phyloP scores from a whole-genome alignment of 2,797 vertebrate genomes.

The Aphelocoma californica region DNA sequence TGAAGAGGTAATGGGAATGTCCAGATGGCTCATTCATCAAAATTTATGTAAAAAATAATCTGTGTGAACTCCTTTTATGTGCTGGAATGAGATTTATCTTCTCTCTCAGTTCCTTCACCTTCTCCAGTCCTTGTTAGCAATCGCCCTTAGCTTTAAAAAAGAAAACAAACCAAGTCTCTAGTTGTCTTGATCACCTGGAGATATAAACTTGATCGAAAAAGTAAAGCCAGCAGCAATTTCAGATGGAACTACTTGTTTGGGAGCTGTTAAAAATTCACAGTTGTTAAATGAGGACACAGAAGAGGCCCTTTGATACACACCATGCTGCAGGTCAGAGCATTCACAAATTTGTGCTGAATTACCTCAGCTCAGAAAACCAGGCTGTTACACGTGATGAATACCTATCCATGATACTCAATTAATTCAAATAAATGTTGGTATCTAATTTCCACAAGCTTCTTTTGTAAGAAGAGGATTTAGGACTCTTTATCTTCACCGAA shows the following conservation, averaged over 20 bases:
- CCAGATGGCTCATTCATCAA: background rate
- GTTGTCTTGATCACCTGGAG: background rate
- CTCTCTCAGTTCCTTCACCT: background rate
- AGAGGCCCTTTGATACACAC: background rate
- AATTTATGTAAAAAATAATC: background rate
- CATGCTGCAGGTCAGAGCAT: background rate
- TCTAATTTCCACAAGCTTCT: background rate
- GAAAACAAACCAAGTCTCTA: background rate
- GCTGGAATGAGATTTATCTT: background rate
- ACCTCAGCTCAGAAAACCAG: background rate
- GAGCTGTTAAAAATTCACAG: background rate
- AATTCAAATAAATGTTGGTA: background rate
- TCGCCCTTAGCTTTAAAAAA: background rate
- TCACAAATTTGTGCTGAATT: background rate
- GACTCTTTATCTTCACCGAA: background rate
- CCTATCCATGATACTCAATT: background rate
- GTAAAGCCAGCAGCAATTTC: background rate
- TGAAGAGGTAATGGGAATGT: background rate
- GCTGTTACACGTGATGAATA: background rate
- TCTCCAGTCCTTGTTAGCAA: background rate
- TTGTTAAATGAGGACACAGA: background rate
- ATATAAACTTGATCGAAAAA: background rate
- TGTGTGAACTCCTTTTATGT: background rate
- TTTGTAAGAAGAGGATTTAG: background rate
- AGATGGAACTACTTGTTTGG: background rate